Base-by-base conservation (phyloP, 2,797 vertebrate species). In the Ammospiza maritima region DNA sequence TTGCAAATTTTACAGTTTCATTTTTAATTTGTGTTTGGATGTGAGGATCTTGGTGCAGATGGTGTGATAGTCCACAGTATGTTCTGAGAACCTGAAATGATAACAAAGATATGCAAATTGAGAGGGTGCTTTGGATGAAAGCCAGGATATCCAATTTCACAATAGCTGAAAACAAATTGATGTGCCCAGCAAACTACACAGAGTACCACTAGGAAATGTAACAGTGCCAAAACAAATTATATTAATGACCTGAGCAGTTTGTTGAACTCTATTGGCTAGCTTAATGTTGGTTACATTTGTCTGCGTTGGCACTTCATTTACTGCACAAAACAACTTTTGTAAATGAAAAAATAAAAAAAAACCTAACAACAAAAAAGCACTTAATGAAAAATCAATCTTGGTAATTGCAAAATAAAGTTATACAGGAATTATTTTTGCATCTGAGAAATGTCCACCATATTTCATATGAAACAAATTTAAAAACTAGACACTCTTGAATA, bases 81-180 rank as follows among this genome's bases (percentile, higher is more conserved):
- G 98, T 98, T 98, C 98, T 98, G 98, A 98, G 98, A 99, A 98
- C 98, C 98, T 98, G 98, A 98, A 98, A 97, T 98, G 98, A 99
- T 99, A 99, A 99, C 99, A 99, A 99, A 99, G 99, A 99, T 98
- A 99, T 99, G 99, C 98, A 99, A 99, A 99, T 99, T 97, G 98
- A 98, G 98, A 98, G 97, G 95, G 97, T 97, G 98, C 98, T 98
- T 98, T 99, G 99, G 99, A 98, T 93, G 97, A 69, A 95, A 96
- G 98, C 99, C 99, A 99, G 98, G 97, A 98, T 98, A 98, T 98
- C 97, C 98, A 97, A 98, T 98, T 98, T 98, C 98, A 98, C 98
- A 99, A 98, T 98, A 97, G 98, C 97, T 96, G 98, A 98, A 98
- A 98, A 98, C 98, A 99, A 98, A 99, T 98, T 98, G 98, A 99